Percentiles rank a stretch among this genome's conserved stretches.
phyloP scores from a whole-genome alignment of 2,888 invertebrate species.

The Ectropis crepuscularia region DNA sequence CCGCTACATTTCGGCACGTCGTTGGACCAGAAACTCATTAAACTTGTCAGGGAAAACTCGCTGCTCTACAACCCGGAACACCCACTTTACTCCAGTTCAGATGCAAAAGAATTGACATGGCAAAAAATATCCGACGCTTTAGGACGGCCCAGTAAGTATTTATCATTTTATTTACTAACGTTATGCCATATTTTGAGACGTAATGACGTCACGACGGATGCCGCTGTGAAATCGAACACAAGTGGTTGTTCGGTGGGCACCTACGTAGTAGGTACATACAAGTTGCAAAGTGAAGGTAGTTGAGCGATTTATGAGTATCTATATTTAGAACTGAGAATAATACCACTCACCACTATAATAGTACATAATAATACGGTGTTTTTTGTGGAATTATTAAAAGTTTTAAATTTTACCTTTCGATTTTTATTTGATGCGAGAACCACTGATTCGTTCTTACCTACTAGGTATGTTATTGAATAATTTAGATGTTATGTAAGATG shows the following conservation, averaged over 20 bases:
- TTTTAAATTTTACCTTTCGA: no score
- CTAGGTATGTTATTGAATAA: no score
- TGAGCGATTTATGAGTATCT: no score
- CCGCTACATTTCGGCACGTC: conserved; percentile 63
- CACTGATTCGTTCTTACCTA: no score
- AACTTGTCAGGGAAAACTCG: conserved; percentile 65
- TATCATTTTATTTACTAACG: conserved; percentile 6
- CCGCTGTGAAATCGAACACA: conserved; percentile 11
- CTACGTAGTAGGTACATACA: not conserved
- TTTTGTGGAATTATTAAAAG: no score
- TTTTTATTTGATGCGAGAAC: no score
- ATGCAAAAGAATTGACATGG: conserved; percentile 72
- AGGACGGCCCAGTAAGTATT: conserved; percentile 67
- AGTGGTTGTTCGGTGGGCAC: not conserved
- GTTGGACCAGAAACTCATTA: conserved; percentile 64
- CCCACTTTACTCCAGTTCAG: conserved; percentile 64
- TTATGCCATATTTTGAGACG: not conserved
- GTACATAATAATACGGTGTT: no score
- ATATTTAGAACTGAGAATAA: no score
- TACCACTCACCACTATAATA: no score
- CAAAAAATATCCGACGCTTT: conserved; percentile 73
- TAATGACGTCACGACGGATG: conserved; percentile 9
- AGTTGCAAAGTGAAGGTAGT: no score
- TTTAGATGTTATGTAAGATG: no score
- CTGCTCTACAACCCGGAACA: conserved; percentile 67